phyloP scores from a whole-genome alignment of 2,888 invertebrate genomes.

The Pheosia gnoma region DNA sequence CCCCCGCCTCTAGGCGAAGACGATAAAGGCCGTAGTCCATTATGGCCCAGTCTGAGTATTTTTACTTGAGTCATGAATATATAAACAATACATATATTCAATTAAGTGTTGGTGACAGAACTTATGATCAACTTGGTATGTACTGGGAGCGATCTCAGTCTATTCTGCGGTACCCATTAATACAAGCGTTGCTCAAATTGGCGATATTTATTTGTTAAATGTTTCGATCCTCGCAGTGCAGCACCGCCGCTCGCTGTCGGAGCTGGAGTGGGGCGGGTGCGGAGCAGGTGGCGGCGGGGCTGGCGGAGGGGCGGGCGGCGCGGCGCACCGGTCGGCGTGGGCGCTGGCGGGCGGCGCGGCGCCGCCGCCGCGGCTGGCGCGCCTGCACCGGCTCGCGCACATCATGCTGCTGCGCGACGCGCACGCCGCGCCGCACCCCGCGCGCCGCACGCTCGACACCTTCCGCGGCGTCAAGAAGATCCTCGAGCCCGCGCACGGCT shows the following conservation, averaged over 20 bases:
- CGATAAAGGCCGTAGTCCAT: too few species aligned
- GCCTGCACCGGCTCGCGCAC: constrained; percentile 89
- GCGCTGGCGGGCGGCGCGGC: constrained; percentile 44
- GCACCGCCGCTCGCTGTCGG: constrained; percentile 90
- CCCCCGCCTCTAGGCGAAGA: too few species aligned
- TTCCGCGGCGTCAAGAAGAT: constrained; percentile 93
- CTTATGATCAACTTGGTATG: too few species aligned
- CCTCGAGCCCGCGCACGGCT: constrained; percentile 86
- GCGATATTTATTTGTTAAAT: background rate
- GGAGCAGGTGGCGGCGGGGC: constrained; percentile 66
- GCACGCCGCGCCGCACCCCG: constrained; percentile 87
- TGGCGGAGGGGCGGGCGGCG: constrained; percentile 78
- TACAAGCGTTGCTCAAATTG: too few species aligned
- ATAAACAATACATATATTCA: too few species aligned
- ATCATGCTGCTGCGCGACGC: constrained; percentile 94
- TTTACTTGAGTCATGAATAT: too few species aligned
- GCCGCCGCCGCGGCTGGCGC: constrained; percentile 66
- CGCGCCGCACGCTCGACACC: constrained; percentile 89
- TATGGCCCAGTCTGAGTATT: too few species aligned
- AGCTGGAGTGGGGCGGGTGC: constrained; percentile 86
- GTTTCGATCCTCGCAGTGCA: constrained; percentile 69
- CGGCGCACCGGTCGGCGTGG: constrained; percentile 47
- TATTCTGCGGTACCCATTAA: too few species aligned
- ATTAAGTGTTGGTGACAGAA: too few species aligned
- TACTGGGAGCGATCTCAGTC: too few species aligned